Evolutionary conservation across 2,797 vertebrate species (phyloP), one percentile per base, ranked within the genome.

Genomic region (Spatula clypeata): DNA sequence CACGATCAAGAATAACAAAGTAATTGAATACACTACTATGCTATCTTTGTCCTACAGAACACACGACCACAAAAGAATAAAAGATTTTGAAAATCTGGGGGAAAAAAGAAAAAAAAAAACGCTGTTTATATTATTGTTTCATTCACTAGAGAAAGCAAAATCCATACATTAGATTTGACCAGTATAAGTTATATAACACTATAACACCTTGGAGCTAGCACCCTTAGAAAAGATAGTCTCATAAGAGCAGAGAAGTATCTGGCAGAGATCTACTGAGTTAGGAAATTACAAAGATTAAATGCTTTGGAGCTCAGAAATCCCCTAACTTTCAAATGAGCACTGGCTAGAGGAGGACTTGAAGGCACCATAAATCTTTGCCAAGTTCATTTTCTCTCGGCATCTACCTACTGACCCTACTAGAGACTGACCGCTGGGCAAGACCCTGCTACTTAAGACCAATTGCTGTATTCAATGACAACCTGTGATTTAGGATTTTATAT

Each of bases 251-350:
- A 77, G 44, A 86, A 84, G 17, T n/a, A 74, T 45, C 36, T 77
- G 58, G 54, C 84, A 69, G 14, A 77, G 27, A 69, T 34, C n/a
- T 80, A 91, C 60, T 64, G 16, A 77, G 29, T 6, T 19, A 84
- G n/a, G n/a, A 86, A 34, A 47, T 69, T 84, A 86, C 54, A 88
- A 90, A 92, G 80, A 75, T 29, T 1, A 92, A 93, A 32, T 64
- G 23, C 29, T 51, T 51, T 42, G 54, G 45, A 84, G 36, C 15
- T 86, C 80, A 81, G 36, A 81, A 94, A 94, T 75, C 13, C 34
- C 14, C 70, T 14, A 7, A 42, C 49, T 11, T 38, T 36, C 65
- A 88, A 93, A 86, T 3, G 92, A 80, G 54, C 36, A 79, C 10
- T 69, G 11, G 51, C 3, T 47, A 71, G 21, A 61, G 53, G 15